phyloP scores from a whole-genome alignment of 2,888 invertebrate species.

The Drosophila heteroneura region DNA sequence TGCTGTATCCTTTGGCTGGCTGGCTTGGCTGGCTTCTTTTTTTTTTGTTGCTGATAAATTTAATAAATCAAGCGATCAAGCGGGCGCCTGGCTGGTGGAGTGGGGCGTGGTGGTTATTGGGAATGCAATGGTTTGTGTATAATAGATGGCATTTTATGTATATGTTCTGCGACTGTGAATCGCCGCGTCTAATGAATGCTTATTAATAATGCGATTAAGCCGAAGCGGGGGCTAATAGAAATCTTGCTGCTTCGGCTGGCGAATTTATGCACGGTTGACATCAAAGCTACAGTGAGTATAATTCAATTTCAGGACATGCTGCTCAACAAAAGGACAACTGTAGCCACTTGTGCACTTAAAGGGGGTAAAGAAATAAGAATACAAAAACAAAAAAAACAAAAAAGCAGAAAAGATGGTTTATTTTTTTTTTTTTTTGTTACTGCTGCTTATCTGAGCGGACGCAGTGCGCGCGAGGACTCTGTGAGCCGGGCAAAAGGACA shows the following conservation, averaged over 20 bases:
- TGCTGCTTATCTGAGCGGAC: conserved; percentile 35
- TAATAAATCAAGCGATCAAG: conserved; percentile 68
- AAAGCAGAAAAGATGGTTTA: not conserved
- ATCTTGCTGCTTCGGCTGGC: conserved; percentile 19
- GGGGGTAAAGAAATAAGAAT: conserved; percentile 6
- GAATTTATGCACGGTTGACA: conserved; percentile 40
- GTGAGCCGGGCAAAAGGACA: conserved; percentile 29
- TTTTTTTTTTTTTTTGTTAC: not conserved
- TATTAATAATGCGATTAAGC: conserved; percentile 74
- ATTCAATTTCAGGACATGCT: conserved; percentile 42
- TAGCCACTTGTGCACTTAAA: conserved; percentile 39
- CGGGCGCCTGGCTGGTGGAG: conserved; percentile 16
- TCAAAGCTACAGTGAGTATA: conserved; percentile 30
- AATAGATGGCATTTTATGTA: conserved; percentile 70
- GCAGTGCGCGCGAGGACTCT: conserved; percentile 7
- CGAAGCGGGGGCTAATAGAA: conserved; percentile 19
- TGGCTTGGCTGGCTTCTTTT: not conserved
- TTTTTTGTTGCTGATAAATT: conserved; percentile 57
- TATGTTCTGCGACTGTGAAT: conserved; percentile 44
- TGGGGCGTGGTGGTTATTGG: not conserved
- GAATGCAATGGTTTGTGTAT: conserved; percentile 70
- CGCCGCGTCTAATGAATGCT: conserved; percentile 65
- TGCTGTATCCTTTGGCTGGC: conserved; percentile 18
- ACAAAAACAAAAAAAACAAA: not conserved
- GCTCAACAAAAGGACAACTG: conserved; percentile 37